A percentile compares a stretch with the other conserved stretches of the same genome.
These are phyloP conservation scores for Rhabdomys dilectus DNA, from an alignment of 2,113 vertebrate species.

Conservation along the genomic window DNA sequence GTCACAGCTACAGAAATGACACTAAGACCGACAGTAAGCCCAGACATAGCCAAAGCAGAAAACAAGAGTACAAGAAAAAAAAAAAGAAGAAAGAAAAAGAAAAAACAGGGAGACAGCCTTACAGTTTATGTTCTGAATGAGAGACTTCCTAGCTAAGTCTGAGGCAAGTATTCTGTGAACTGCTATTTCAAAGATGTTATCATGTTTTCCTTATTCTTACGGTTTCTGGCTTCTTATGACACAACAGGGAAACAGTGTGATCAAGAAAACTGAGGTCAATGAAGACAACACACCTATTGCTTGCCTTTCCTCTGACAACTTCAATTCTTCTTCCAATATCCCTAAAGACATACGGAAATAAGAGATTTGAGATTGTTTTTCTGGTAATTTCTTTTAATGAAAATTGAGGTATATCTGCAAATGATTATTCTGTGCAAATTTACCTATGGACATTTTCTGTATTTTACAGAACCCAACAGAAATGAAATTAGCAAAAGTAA, in stretches of 20 bases:
- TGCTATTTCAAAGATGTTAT: not conserved
- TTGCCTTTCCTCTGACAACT: not conserved
- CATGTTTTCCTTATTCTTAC: not conserved
- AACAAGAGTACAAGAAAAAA: not conserved
- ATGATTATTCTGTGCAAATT: conserved; percentile 32
- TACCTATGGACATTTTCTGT: not conserved
- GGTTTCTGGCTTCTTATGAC: not conserved
- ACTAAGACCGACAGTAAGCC: not conserved
- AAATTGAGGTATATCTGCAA: not conserved
- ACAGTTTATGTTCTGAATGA: not conserved
- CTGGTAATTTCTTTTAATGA: not conserved
- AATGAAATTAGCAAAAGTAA: not conserved
- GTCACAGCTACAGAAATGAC: not conserved
- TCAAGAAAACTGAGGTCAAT: not conserved
- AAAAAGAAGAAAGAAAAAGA: not conserved
- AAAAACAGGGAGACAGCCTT: not conserved
- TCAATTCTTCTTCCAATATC: not conserved
- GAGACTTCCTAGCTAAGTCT: not conserved
- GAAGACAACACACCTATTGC: not conserved
- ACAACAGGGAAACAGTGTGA: not conserved
- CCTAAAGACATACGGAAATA: not conserved
- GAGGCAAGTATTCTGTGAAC: not conserved
- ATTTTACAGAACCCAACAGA: not conserved
- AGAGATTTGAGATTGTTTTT: not conserved
- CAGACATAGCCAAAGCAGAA: not conserved